These are phyloP conservation scores for Megaceryle alcyon DNA, from an alignment of 2,797 vertebrate species.

Conservation along the genomic window DNA sequence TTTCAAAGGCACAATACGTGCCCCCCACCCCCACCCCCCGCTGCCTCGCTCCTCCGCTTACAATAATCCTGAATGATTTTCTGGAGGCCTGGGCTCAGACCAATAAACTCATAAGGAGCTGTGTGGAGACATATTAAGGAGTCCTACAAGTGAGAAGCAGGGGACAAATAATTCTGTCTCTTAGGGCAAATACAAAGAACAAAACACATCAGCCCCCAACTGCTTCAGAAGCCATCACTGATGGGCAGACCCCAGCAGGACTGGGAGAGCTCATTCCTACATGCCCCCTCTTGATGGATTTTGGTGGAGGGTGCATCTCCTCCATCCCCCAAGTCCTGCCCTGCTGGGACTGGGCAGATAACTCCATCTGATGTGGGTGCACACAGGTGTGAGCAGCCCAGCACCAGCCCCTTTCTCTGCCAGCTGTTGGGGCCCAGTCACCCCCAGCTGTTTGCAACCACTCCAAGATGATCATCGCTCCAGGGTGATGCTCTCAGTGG, in stretches of 20 bases:
- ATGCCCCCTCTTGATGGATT: neutral
- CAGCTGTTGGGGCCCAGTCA: neutral
- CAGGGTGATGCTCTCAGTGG: neutral
- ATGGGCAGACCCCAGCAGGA: neutral
- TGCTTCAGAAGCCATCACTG: neutral
- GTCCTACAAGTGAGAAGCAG: neutral
- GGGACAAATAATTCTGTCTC: neutral
- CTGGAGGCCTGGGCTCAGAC: constrained; percentile 45
- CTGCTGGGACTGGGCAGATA: neutral
- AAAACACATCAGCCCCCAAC: neutral
- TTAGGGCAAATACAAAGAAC: neutral
- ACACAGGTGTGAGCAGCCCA: neutral
- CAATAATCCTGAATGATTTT: constrained; percentile 57
- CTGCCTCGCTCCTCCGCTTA: neutral
- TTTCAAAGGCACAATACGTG: constrained; percentile 63
- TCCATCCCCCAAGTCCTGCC: neutral
- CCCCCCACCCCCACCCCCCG: neutral
- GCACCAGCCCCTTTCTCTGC: neutral
- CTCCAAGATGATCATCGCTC: neutral
- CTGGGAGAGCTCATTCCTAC: neutral
- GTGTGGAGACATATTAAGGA: constrained; percentile 28
- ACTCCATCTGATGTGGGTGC: fast-evolving
- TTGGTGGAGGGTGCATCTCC: neutral
- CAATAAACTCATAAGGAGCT: constrained; percentile 28
- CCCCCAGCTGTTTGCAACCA: neutral